phyloP scores from a whole-genome alignment of 2,113 vertebrate genomes.

The Elephas maximus region DNA sequence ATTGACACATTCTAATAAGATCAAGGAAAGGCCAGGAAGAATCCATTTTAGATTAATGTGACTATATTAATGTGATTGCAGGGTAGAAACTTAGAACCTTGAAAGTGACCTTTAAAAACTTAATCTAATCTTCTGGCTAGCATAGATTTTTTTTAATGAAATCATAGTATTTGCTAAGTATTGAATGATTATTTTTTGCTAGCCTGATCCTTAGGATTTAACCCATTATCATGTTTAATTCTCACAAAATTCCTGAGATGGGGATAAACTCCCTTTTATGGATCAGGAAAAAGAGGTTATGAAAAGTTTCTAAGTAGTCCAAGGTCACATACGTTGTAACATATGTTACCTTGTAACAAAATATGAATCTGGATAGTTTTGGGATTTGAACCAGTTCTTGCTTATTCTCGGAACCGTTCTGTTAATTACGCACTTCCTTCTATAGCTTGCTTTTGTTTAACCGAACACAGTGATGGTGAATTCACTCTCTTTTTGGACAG shows the following conservation, averaged over 20 bases:
- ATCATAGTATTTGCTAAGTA: not conserved
- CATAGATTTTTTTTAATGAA: not conserved
- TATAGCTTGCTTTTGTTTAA: not conserved
- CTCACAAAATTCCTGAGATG: conserved; percentile 5
- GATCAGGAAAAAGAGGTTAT: not conserved
- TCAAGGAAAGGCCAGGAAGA: conserved; percentile 36
- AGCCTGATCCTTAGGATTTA: not conserved
- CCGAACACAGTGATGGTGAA: too few species aligned
- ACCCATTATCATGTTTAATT: not conserved
- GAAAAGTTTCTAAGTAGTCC: not conserved
- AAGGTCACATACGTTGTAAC: not conserved
- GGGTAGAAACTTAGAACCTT: not conserved
- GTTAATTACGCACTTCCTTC: not conserved
- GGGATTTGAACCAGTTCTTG: not conserved
- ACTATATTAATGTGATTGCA: not conserved
- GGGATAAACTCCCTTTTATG: not conserved
- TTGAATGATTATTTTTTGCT: not conserved
- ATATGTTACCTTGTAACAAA: not conserved
- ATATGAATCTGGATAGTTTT: not conserved
- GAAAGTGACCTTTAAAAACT: conserved; percentile 7
- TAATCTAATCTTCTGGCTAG: not conserved
- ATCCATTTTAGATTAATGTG: conserved; percentile 35
- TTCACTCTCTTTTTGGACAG: not conserved
- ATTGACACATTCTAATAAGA: conserved; percentile 11
- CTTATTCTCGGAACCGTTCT: not conserved